Evolutionary conservation across 2,113 vertebrate genomes (phyloP).

Genomic region (Peucedramus taeniatus): DNA sequence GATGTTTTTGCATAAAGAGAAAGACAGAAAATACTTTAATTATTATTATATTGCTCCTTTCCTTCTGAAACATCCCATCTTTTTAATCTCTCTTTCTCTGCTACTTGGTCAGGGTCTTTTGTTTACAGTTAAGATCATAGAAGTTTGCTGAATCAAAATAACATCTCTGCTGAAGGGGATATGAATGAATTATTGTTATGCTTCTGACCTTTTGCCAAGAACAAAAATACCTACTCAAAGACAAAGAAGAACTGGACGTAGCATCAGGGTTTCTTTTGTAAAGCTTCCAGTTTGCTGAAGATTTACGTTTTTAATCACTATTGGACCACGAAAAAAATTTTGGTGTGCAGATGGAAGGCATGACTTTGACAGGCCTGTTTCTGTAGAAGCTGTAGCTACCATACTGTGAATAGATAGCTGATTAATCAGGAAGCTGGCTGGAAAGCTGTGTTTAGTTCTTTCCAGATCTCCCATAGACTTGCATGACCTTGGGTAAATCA

Average conservation of each 20-base stretch:
- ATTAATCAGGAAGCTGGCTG: slow-evolving; percentile 8
- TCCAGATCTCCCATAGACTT: not conserved
- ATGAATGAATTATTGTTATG: slow-evolving; percentile 15
- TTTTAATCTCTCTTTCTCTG: not conserved
- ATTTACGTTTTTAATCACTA: slow-evolving; percentile 2
- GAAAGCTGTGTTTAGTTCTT: not conserved
- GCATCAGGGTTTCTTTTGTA: not conserved
- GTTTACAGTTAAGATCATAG: slow-evolving; percentile 1
- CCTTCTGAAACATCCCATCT: not conserved
- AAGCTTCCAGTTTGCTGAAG: not conserved
- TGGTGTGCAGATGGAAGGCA: not conserved
- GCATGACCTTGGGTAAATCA: not conserved
- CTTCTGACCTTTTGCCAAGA: slow-evolving; percentile 35
- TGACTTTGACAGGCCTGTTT: not conserved
- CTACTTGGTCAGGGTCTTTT: not conserved
- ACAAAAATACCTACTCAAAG: not conserved
- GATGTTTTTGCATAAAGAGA: not conserved
- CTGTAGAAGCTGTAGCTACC: not conserved
- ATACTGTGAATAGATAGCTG: not conserved
- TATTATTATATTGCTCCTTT: not conserved
- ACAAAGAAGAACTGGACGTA: not conserved
- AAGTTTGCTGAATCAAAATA: slow-evolving; percentile 26
- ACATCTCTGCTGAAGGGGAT: slow-evolving; percentile 27
- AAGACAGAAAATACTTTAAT: not conserved
- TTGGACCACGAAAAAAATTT: not conserved